These are phyloP conservation scores for Heteropelma amictum DNA, from an alignment of 2,888 invertebrate species.

Conservation along the genomic window DNA sequence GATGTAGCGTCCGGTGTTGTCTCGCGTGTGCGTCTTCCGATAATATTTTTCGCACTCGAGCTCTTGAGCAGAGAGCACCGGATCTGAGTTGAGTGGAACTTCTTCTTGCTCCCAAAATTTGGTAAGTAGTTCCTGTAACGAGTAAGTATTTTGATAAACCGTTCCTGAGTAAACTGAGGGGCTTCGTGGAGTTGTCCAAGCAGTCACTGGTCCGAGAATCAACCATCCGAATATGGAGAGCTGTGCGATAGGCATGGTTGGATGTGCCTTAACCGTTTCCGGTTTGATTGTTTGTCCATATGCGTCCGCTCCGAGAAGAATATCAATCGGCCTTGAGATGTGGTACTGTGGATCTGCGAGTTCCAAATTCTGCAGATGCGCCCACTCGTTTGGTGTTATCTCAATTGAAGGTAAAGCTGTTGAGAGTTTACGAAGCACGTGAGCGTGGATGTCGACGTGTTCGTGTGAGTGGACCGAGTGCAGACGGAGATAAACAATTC, in stretches of 20 bases:
- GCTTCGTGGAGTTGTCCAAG: background rate
- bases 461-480: background rate
- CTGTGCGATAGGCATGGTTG: background rate
- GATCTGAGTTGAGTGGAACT: background rate
- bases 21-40: background rate
- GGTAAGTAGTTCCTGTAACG: conserved; percentile 3
- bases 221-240: background rate
- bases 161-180: background rate
- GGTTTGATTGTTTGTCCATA: conserved; percentile 7
- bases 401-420: background rate
- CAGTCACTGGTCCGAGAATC: background rate
- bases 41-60: conserved; percentile 29
- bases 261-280: background rate
- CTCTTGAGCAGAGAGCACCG: background rate
- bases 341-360: background rate
- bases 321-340: background rate
- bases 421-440: conserved; percentile 3
- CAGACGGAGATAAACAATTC: background rate
- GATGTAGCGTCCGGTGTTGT: background rate
- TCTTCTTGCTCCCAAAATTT: conserved; percentile 31
- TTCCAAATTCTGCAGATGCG: background rate
- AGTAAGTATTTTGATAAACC: background rate
- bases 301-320: background rate
- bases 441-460: background rate
- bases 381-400: background rate